These are phyloP conservation scores for Pipa parva DNA, from an alignment of 2,113 vertebrate species.

Conservation along the genomic window DNA sequence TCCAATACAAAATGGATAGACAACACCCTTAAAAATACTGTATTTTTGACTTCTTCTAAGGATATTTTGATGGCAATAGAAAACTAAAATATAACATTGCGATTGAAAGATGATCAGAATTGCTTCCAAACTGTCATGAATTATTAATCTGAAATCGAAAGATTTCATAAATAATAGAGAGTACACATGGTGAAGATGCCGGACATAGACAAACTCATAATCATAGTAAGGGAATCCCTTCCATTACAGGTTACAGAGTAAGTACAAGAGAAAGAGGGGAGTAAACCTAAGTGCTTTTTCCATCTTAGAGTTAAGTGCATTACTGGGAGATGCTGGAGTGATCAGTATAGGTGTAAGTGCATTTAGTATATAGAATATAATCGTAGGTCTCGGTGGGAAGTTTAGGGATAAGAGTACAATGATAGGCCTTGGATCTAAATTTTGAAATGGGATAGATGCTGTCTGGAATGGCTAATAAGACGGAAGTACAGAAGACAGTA, in stretches of 20 bases:
- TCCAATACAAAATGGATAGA: too few relatives aligned
- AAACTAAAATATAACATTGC: neutral
- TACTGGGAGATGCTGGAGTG: slow-evolving; percentile 23
- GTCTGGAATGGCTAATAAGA: slow-evolving; percentile 30
- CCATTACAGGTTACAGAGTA: slow-evolving; percentile 23
- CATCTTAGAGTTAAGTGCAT: slow-evolving; percentile 43
- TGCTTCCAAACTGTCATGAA: neutral
- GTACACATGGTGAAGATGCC: neutral
- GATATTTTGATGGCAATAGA: neutral
- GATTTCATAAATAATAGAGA: neutral
- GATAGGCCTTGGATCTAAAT: slow-evolving; percentile 6
- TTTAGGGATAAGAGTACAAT: slow-evolving; percentile 38
- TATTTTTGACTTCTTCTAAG: neutral
- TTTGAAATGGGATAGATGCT: slow-evolving; percentile 24
- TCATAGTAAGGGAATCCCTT: slow-evolving; percentile 35
- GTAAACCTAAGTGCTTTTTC: slow-evolving; percentile 25
- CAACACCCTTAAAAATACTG: too few relatives aligned
- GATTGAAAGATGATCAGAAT: neutral
- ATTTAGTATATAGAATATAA: slow-evolving; percentile 38
- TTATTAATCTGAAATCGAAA: neutral
- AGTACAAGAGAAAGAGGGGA: slow-evolving; percentile 30
- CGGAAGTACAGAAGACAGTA: slow-evolving; percentile 26
- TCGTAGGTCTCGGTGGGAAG: slow-evolving; percentile 37
- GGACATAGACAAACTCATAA: neutral
- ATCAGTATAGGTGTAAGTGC: slow-evolving; percentile 40